Conservation (phyloP, 2,797 vertebrate genomes). For the Myiothlypis chrysogaster region DNA sequence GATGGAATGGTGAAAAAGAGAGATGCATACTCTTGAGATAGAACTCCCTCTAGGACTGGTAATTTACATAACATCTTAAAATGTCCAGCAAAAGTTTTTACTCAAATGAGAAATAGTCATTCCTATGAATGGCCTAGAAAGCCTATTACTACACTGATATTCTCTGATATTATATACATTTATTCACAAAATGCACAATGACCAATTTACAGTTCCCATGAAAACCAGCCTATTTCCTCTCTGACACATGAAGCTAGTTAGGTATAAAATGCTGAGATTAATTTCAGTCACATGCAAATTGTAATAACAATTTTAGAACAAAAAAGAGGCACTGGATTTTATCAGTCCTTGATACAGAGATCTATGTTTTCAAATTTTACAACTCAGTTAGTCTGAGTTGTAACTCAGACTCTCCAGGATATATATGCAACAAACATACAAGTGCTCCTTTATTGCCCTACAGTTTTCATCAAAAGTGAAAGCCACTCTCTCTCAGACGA, state of each 20-base stretch:
- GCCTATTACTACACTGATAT: not conserved
- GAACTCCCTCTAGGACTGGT: not conserved
- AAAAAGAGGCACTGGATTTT: not conserved
- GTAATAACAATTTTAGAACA: not conserved
- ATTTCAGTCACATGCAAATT: not conserved
- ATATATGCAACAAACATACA: not conserved
- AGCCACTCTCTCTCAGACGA: not conserved
- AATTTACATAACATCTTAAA: not conserved
- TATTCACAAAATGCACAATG: not conserved
- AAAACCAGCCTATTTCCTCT: not conserved
- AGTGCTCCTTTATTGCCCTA: not conserved
- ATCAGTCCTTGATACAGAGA: not conserved
- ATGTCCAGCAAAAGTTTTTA: not conserved
- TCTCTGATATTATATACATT: not conserved
- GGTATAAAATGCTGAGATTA: not conserved
- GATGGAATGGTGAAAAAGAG: not conserved
- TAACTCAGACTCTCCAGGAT: not conserved
- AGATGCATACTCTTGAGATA: not conserved
- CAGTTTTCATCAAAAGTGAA: not conserved
- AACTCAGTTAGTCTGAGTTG: not conserved
- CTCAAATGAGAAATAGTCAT: not conserved
- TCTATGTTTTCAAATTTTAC: not conserved
- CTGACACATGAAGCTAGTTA: not conserved
- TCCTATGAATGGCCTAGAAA: not conserved
- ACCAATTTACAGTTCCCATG: not conserved